A percentile compares a stretch with the other conserved stretches of the same genome.
Conservation (phyloP, 2,113 vertebrate species). For the Grammomys surdaster region DNA sequence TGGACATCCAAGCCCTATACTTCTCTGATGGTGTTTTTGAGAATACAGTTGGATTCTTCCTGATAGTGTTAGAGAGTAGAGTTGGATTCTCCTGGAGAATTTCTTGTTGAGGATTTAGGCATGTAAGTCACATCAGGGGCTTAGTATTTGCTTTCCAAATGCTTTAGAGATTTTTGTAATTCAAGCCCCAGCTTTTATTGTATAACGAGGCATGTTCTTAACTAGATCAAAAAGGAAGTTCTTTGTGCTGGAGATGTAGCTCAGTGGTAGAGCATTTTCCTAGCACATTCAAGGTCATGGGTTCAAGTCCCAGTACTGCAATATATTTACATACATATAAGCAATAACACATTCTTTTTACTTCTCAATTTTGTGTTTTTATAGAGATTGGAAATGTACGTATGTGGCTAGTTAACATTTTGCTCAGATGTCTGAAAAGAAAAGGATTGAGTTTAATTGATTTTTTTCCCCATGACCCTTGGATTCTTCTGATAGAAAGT, state of each 20-base stretch:
- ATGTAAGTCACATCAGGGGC: neutral
- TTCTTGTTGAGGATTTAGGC: neutral
- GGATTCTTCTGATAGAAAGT: constrained; percentile 40
- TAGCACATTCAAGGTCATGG: neutral
- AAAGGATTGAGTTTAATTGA: neutral
- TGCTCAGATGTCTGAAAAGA: constrained; percentile 46
- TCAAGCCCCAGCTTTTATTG: neutral
- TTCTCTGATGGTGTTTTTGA: neutral
- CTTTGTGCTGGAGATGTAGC: neutral
- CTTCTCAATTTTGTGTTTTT: constrained; percentile 41
- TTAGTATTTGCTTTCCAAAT: neutral
- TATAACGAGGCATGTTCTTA: neutral
- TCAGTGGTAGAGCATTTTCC: neutral
- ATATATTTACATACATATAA: neutral
- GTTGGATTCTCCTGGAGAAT: neutral
- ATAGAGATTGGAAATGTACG: neutral
- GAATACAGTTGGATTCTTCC: neutral
- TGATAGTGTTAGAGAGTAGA: neutral
- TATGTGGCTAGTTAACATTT: constrained; percentile 41
- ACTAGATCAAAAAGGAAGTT: neutral
- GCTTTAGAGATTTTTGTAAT: neutral
- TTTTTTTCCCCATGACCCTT: constrained; percentile 31
- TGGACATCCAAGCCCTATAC: neutral
- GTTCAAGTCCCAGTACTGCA: neutral
- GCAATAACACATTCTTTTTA: neutral